Percentiles rank a stretch among this genome's conserved stretches.
Conservation (phyloP, 1,140 invertebrate species). For the Ridgeia piscesae region DNA sequence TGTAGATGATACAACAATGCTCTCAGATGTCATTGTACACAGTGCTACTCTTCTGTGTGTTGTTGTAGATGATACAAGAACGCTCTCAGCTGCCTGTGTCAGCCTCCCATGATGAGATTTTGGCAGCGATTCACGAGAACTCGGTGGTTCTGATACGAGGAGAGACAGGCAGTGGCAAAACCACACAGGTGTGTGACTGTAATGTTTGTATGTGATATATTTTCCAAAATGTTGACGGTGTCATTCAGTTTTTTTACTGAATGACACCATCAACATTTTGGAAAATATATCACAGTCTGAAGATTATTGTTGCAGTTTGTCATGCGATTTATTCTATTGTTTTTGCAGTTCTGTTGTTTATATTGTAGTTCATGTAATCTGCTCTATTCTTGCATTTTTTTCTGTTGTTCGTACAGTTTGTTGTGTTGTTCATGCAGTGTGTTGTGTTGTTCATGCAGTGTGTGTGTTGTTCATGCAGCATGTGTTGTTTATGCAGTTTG, state of each 20-base stretch:
- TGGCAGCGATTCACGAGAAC: conserved; percentile 44
- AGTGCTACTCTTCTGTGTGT: neutral
- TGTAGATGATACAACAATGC: too few relatives aligned
- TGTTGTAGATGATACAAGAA: conserved; percentile 60
- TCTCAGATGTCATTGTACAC: conserved; percentile 1
- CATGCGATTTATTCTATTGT: too few relatives aligned
- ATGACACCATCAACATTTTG: too few relatives aligned
- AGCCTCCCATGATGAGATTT: conserved; percentile 63
- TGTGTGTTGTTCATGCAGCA: neutral
- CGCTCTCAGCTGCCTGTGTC: conserved; percentile 77
- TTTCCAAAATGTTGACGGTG: too few relatives aligned
- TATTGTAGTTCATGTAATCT: too few relatives aligned
- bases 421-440: neutral
- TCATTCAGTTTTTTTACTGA: too few relatives aligned
- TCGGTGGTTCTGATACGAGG: conserved; percentile 53
- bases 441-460: neutral
- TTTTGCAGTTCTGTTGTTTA: too few relatives aligned
- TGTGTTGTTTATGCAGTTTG: neutral
- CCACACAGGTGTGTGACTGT: conserved; percentile 51
- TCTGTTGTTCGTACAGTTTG: too few relatives aligned
- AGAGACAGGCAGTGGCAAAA: conserved; percentile 59
- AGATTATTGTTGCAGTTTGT: too few relatives aligned
- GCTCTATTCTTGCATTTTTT: too few relatives aligned
- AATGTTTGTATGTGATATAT: neutral
- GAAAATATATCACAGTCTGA: too few relatives aligned